Evolutionary conservation across 1,140 invertebrate genomes (phyloP), one percentile per base, ranked within the genome.

Genomic region (Stegodyphus dumicola): DNA sequence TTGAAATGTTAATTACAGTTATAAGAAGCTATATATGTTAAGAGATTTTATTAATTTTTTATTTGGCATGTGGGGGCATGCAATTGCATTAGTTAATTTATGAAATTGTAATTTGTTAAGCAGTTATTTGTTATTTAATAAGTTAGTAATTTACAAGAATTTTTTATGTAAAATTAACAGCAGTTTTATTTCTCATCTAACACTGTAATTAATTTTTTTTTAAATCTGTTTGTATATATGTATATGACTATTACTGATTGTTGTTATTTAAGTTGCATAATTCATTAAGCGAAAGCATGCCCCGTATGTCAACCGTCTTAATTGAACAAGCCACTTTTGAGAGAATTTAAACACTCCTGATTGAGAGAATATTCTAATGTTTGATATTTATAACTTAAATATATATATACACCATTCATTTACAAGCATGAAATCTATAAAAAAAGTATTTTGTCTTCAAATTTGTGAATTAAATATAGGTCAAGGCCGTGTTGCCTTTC

Each of bases 401-500:
- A 73, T 73, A 81, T 73, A 80, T 73, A 81, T 73, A 78, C 51
- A 15, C 15, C 10, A 77, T 64, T n/a, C 18, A 69, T 78, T 49
- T 69, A 18, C 48, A 78, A 9, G 56, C 11, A 81, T 70, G 18
- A 17, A 70, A 56, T 33, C 33, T 33, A 79, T 10, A 69, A 51
- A 52, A 66, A 69, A 79, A 70, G 67, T 79, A 81, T 81, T 81
- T 81, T 81, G 67, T 81, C 64, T 18, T 56, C 11, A 15, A 60
- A 33, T 81, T 60, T 73, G 52, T 64, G 54, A 67, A 17, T 15
- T 67, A 67, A n/a, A 11, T 60, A 15, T 11, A 70, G 18, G 54
- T 54, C 11, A 17, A 33, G 60, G 51, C 54, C 51, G 64, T 56
- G 9, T 49, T 52, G 70, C 33, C 69, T 49, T 49, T 71, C 51